Evolutionary conservation across 2,888 invertebrate species (phyloP), one percentile per base, ranked within the genome.

Genomic region (Lithophane socia): DNA sequence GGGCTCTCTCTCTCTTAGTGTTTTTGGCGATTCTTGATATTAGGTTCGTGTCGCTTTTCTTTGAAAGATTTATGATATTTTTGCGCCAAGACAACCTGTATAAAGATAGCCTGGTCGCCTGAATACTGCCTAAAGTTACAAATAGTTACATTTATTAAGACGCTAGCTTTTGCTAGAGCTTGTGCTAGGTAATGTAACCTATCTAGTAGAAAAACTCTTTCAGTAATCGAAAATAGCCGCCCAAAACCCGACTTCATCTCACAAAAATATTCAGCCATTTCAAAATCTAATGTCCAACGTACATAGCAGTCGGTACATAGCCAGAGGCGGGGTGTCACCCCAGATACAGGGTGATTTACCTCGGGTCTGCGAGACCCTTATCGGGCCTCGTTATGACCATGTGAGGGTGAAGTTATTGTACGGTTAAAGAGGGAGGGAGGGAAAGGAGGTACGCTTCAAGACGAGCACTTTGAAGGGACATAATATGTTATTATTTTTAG

Each of bases 341-440:
- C 93, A 95, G 96, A 95, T 95, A 95, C 94, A 91, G 95, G 95
- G 95, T 96, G 96, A 96, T 95, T 96, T 95, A 96, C 93, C 87
- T 95, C 94, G 96, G 95, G 95, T 94, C 96, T 94, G 91, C 88
- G 93, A 93, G 95, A 95, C 96, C 96, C 96, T 96, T 96, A 96
- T 96, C 96, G 93, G 92, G 93, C 91, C 94, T 95, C 96, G 96
- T 96, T 96, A 96, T 96, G 96, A 96, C 96, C 96, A 96, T 96
- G 96, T 96, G 96, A 96, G 96, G 96, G 96, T 93, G 95, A 92
- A 93, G 94, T 94, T 94, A 95, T 94, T 94, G 94, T 94, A 92
- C 92, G 90, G 91, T 89, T 90, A 83, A 72, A 77, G 83, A 89
- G 75, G 90, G 91, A 92, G 91, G 81, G 89, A 75, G 82, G 90